Base-by-base conservation (phyloP, 92 coral and sea anemone species). In the Pocillopora meandrina region DNA sequence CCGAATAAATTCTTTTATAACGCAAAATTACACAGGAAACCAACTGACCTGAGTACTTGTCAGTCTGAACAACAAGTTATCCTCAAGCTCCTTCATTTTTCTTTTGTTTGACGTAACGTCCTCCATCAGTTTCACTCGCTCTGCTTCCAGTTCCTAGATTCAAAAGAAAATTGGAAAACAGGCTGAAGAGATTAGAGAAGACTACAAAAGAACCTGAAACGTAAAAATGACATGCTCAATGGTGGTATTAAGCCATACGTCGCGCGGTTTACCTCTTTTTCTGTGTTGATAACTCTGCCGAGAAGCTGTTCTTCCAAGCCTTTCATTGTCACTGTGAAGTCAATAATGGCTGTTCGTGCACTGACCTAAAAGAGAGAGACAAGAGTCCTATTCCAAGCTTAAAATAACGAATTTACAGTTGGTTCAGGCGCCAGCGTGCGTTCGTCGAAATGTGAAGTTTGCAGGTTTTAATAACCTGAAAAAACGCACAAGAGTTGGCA, bases 311-410 rank as follows among this genome's bases (percentile, higher is more conserved):
- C 98, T 75, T 94, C 98, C 52, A 94, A 83, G 23, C 98, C 98
- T 84, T 94, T 94, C 95, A 94, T 92, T 17, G 98, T 94, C 71
- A 94, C 98, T 18, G 98, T 94, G 21, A 94, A 94, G 92, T 94
- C 98, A 70, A 94, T 94, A 36, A 94, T 94, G 36, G 98, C 95
- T 16, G 98, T 94, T 61, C 98, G 95, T 35, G 98, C 98, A 63
- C 98, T 94, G 74, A 94, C 91, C 98, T 94, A 79, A 71, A 81
- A 56, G 71, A 55, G 13, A 5, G 33, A 61, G 18, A 21, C 12
- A 78, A 63, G 17, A 34, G 52, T 3, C 52, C 4, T 42, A 42
- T 42, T 42, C 52, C 52, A 3, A 0, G 52, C 8, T 7, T 42
- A 42, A 3, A 42, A 42, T 7, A 42, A 42, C 52, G 52, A 42